Evolutionary conservation across 2,888 invertebrate species (phyloP).

Genomic region (Frankliniella intonsa): DNA sequence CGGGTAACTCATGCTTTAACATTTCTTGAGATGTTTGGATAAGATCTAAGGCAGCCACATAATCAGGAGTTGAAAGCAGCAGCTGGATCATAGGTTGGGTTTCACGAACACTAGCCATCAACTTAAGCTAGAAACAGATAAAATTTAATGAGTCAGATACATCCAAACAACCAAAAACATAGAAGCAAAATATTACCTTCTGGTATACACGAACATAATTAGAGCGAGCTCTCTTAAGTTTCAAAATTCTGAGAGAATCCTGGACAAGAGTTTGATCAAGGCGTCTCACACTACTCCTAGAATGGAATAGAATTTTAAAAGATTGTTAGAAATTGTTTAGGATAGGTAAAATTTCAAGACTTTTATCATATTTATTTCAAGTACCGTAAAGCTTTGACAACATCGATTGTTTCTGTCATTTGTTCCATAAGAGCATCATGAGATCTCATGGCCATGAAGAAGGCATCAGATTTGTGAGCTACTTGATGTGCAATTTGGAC

Average conservation of each 20-base stretch:
- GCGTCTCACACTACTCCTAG: constrained; percentile 64
- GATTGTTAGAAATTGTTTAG: constrained; percentile 7
- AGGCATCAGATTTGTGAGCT: constrained; percentile 91
- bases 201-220: constrained; percentile 42
- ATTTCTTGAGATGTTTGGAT: constrained; percentile 96
- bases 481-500: constrained; percentile 89
- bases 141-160: constrained; percentile 26
- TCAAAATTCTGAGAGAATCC: constrained; percentile 71
- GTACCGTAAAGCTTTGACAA: constrained; percentile 64
- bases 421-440: constrained; percentile 96
- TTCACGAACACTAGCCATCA: constrained; percentile 94
- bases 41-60: constrained; percentile 93
- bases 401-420: constrained; percentile 74
- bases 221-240: constrained; percentile 43
- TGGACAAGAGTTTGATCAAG: constrained; percentile 75
- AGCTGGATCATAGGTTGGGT: constrained; percentile 97
- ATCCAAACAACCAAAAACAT: constrained; percentile 29
- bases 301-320: constrained; percentile 34
- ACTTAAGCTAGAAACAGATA: constrained; percentile 55
- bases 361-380: constrained; percentile 28
- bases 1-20: constrained; percentile 80
- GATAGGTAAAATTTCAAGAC: constrained; percentile 27
- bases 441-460: constrained; percentile 97
- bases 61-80: constrained; percentile 89
- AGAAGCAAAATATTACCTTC: constrained; percentile 40